Conservation (phyloP, 2,888 invertebrate species). For the Limnephilus rhombicus region DNA sequence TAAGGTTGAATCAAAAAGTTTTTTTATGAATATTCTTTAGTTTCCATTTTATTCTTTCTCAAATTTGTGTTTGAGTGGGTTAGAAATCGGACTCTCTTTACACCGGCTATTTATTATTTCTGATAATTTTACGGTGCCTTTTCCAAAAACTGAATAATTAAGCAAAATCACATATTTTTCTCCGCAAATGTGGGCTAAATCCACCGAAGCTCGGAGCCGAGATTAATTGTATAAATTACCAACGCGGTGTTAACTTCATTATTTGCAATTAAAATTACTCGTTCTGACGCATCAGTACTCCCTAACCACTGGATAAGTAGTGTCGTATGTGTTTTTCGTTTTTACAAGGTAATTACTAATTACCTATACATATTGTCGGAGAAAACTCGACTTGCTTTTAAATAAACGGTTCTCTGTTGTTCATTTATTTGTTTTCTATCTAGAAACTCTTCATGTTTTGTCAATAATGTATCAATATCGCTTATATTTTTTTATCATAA, state of each 20-base stretch:
- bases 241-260: slow-evolving; percentile 6
- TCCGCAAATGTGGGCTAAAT: neutral
- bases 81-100: slow-evolving; percentile 13
- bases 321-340: neutral
- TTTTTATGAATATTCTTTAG: neutral
- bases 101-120: slow-evolving; percentile 42
- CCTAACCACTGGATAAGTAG: neutral
- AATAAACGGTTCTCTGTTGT: neutral
- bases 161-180: slow-evolving; percentile 25
- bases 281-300: neutral
- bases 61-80: neutral
- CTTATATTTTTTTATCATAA: too few species aligned
- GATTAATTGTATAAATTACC: slow-evolving; percentile 48
- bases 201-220: slow-evolving; percentile 37
- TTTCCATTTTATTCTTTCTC: neutral
- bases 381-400: neutral
- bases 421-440: neutral
- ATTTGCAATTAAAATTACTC: slow-evolving; percentile 33
- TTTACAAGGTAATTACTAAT: neutral
- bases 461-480: neutral
- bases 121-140: slow-evolving; percentile 54
- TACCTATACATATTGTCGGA: neutral
- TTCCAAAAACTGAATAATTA: slow-evolving; percentile 55
- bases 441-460: neutral
- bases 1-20: too few species aligned